phyloP scores from a whole-genome alignment of 2,797 vertebrate genomes.

The Serranus cabrilla region DNA sequence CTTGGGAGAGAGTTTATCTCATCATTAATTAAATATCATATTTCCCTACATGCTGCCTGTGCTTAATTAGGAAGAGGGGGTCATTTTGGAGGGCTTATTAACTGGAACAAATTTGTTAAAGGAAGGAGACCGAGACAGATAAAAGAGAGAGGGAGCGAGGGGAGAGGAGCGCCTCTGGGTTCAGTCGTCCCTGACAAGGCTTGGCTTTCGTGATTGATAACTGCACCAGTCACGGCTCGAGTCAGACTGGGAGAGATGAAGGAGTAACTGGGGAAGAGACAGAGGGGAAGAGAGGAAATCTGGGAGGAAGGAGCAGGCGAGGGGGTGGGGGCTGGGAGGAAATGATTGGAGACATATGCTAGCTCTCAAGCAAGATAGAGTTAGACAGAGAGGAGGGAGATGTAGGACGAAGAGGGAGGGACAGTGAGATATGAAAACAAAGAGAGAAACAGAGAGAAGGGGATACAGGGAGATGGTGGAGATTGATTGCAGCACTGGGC shows the following conservation, averaged over 20 bases:
- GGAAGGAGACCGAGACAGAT: constrained; percentile 88
- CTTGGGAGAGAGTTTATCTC: constrained; percentile 99
- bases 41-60: constrained; percentile 99
- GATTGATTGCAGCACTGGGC: constrained; percentile 67
- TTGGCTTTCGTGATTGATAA: constrained; percentile 97
- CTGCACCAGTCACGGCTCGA: constrained; percentile 89
- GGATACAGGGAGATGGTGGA: constrained; percentile 63
- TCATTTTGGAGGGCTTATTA: constrained; percentile 99
- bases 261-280: constrained; percentile 75
- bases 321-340: constrained; percentile 92
- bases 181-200: constrained; percentile 92
- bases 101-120: constrained; percentile 99
- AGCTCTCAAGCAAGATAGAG: constrained; percentile 83
- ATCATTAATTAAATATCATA: constrained; percentile 99
- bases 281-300: constrained; percentile 68
- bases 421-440: constrained; percentile 79
- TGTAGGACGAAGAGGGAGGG: constrained; percentile 75
- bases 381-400: constrained; percentile 78
- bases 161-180: constrained; percentile 72
- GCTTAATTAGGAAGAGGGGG: constrained; percentile 97
- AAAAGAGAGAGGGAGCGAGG: constrained; percentile 68
- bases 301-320: constrained; percentile 78
- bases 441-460: constrained; percentile 62
- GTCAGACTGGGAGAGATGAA: constrained; percentile 81
- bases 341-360: constrained; percentile 98